Conservation (phyloP, 2,888 invertebrate genomes). For the Latrodectus elegans region DNA sequence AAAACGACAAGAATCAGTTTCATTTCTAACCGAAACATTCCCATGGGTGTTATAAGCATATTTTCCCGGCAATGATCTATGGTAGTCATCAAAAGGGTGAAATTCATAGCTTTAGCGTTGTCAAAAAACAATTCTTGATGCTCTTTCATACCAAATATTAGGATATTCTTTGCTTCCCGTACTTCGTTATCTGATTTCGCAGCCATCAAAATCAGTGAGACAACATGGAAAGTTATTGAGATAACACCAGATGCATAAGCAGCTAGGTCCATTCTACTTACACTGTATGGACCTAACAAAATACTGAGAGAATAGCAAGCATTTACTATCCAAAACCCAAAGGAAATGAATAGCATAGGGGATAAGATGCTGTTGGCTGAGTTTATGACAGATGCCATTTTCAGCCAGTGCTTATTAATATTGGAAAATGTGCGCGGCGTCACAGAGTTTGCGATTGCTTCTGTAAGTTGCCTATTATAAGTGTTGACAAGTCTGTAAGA, state of each 20-base stretch:
- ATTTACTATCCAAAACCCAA: not conserved
- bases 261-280: not conserved
- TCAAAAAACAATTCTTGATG: not conserved
- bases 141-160: not conserved
- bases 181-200: not conserved
- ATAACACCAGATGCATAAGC: not conserved
- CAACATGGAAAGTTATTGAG: not conserved
- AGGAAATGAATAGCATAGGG: not conserved
- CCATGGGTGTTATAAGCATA: not conserved
- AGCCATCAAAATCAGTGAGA: not conserved
- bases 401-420: not conserved
- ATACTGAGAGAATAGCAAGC: not conserved
- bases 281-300: not conserved
- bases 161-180: not conserved
- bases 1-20: not conserved
- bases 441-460: not conserved
- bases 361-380: not conserved
- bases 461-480: not conserved
- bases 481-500: not conserved
- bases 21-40: constrained; percentile 2
- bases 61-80: not conserved
- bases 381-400: not conserved
- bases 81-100: not conserved
- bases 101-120: not conserved
- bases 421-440: not conserved